Evolutionary conservation across 2,888 invertebrate genomes (phyloP).

Genomic region (Dorcus parallelipipedus): DNA sequence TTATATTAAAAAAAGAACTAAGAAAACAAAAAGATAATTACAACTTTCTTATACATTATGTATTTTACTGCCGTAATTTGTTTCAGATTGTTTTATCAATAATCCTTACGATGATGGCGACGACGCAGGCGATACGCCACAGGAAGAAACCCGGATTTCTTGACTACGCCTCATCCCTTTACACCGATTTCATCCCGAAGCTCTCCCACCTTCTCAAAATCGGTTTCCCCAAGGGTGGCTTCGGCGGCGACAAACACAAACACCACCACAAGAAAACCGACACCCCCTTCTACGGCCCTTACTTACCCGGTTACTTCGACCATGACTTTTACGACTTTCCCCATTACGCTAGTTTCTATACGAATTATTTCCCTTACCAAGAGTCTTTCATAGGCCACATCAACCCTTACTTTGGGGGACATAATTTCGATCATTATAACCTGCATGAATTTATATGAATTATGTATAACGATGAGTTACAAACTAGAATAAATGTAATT

Average conservation of each 20-base stretch:
- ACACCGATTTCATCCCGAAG: slow-evolving; percentile 11
- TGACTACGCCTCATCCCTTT: slow-evolving; percentile 6
- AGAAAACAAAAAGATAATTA: too few relatives aligned
- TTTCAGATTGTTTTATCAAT: slow-evolving; percentile 12
- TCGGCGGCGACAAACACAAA: slow-evolving; percentile 5
- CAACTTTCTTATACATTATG: too few relatives aligned
- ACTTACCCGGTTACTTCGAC: neutral
- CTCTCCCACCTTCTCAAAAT: slow-evolving; percentile 11
- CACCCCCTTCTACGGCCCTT: neutral
- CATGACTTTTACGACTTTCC: neutral
- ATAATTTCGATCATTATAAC: neutral
- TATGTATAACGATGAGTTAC: neutral
- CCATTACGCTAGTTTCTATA: neutral
- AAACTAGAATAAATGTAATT: neutral
- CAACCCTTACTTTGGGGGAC: neutral
- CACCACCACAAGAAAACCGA: slow-evolving; percentile 2
- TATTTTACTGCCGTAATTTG: neutral
- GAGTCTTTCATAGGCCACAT: neutral
- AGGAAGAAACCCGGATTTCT: slow-evolving; percentile 14
- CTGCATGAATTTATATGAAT: neutral
- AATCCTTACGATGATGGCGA: neutral
- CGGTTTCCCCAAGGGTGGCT: slow-evolving; percentile 2
- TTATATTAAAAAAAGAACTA: too few relatives aligned
- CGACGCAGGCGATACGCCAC: slow-evolving; percentile 8
- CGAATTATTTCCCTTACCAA: neutral